Evolutionary conservation across 2,888 invertebrate species (phyloP).

Genomic region (Plagodis dolabraria): DNA sequence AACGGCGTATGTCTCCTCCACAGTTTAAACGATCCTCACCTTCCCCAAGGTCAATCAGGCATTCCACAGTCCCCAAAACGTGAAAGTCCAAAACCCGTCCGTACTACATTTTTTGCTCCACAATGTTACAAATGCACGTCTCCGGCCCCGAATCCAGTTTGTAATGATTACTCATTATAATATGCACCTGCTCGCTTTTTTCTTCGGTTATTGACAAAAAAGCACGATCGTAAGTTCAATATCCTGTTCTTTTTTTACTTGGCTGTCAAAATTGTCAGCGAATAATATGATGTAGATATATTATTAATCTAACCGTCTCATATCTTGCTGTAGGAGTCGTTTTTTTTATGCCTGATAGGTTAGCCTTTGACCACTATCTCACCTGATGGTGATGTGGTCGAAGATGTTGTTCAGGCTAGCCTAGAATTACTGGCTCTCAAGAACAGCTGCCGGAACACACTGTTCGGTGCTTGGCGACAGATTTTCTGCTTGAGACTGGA

Average conservation of each 20-base stretch:
- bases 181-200: slow-evolving; percentile 19
- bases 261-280: background rate
- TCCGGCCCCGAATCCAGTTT: slow-evolving; percentile 26
- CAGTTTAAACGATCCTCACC: background rate
- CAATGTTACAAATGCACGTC: slow-evolving; percentile 14
- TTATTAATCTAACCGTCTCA: too few relatives aligned
- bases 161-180: slow-evolving; percentile 28
- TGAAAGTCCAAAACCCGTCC: slow-evolving; percentile 9
- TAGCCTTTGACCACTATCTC: too few relatives aligned
- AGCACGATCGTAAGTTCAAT: slow-evolving; percentile 25
- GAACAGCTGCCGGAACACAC: too few relatives aligned
- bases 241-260: slow-evolving; percentile 2
- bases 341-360: too few relatives aligned
- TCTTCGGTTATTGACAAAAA: slow-evolving; percentile 12
- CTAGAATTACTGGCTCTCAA: too few relatives aligned
- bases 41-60: background rate
- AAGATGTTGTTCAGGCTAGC: too few relatives aligned
- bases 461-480: too few relatives aligned
- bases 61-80: background rate
- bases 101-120: slow-evolving; percentile 6
- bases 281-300: too few relatives aligned
- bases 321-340: too few relatives aligned
- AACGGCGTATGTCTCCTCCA: too few relatives aligned
- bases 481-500: too few relatives aligned
- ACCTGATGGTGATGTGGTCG: too few relatives aligned